Evolutionary conservation across 2,888 invertebrate genomes (phyloP).

Genomic region (Monochamus alternatus): DNA sequence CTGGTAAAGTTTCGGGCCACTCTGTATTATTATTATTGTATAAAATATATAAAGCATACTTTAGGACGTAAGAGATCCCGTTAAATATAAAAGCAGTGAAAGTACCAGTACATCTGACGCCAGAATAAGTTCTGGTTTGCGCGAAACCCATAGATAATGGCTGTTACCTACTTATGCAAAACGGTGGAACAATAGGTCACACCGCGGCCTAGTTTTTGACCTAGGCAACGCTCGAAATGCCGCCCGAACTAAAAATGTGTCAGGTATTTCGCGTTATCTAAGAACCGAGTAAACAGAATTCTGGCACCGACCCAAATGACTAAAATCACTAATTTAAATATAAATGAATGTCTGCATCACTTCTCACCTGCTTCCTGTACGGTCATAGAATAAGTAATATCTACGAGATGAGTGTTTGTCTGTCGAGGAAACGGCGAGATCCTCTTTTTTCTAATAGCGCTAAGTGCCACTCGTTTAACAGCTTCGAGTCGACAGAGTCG

Average conservation of each 20-base stretch:
- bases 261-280: conserved; percentile 14
- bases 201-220: conserved; percentile 19
- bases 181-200: conserved; percentile 2
- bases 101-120: background rate
- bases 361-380: background rate
- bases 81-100: conserved; percentile 3
- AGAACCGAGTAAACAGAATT: conserved; percentile 2
- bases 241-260: conserved; percentile 14
- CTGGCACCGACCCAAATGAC: conserved; percentile 14
- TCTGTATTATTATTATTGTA: too few relatives aligned
- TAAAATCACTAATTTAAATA: conserved; percentile 2
- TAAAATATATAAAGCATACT: too few relatives aligned
- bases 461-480: background rate
- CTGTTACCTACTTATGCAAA: background rate
- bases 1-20: too few relatives aligned
- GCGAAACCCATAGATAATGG: conserved; percentile 1
- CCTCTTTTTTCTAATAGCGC: background rate
- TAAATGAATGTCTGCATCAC: conserved; percentile 10
- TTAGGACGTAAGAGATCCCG: background rate
- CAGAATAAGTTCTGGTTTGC: background rate
- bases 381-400: background rate
- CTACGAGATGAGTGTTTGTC: background rate
- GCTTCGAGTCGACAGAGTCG: too few relatives aligned
- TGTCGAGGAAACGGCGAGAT: background rate
- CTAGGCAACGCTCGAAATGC: conserved; percentile 1